These are phyloP conservation scores for Dendrolimus houi DNA, from an alignment of 2,888 invertebrate genomes.

Conservation along the genomic window DNA sequence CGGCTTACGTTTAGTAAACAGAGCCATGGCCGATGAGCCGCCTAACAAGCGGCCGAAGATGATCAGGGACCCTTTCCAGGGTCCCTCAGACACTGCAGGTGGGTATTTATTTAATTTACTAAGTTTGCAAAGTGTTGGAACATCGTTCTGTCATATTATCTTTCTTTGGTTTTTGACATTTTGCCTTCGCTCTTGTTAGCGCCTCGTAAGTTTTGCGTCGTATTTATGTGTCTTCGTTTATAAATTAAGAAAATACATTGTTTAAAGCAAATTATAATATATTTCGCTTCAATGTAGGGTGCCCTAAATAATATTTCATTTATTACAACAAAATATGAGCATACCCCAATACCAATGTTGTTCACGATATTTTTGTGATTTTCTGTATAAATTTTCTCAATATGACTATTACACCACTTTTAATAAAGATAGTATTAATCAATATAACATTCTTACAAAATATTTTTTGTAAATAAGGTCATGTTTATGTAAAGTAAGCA, in stretches of 20 bases:
- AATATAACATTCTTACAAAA: too few relatives aligned
- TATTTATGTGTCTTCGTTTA: constrained; percentile 46
- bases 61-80: constrained; percentile 88
- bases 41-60: constrained; percentile 97
- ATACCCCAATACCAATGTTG: not conserved
- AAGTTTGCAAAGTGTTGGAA: constrained; percentile 48
- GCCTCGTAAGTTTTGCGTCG: constrained; percentile 70
- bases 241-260: constrained; percentile 16
- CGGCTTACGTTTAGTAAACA: constrained; percentile 82
- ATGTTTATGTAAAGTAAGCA: too few relatives aligned
- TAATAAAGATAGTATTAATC: too few relatives aligned
- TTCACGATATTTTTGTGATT: not conserved
- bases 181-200: constrained; percentile 64
- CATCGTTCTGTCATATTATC: constrained; percentile 65
- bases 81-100: constrained; percentile 88
- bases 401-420: not conserved
- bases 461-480: too few relatives aligned
- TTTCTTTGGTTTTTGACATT: constrained; percentile 65
- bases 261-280: constrained; percentile 8
- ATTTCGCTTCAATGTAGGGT: constrained; percentile 7
- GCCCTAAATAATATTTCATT: constrained; percentile 20
- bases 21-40: constrained; percentile 96
- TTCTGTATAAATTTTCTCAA: not conserved
- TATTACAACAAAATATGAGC: constrained; percentile 15
- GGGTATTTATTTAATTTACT: constrained; percentile 67